A percentile compares a stretch with the other conserved stretches of the same genome.
Evolutionary conservation across 2,797 vertebrate species (phyloP).

Genomic region (Coreius guichenoti): DNA sequence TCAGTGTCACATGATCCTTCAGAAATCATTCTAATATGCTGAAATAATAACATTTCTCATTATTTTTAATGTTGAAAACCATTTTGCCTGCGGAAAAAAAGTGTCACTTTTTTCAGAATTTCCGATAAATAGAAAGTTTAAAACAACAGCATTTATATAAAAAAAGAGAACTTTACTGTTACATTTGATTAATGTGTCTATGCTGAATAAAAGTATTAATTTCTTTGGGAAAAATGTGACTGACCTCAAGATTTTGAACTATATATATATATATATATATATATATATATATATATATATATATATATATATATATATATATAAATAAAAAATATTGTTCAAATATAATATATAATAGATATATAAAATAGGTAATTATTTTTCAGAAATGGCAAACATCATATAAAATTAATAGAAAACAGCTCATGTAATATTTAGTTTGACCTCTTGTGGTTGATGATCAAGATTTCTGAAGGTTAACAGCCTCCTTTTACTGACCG

Average conservation of each 20-base stretch:
- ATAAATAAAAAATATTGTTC: not conserved
- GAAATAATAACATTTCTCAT: not conserved
- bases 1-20: not conserved
- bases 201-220: not conserved
- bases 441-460: not conserved
- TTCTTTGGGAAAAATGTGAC: not conserved
- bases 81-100: not conserved
- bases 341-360: not conserved
- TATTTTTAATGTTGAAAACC: not conserved
- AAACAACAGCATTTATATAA: not conserved
- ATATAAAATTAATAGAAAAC: not conserved
- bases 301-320: too few species aligned
- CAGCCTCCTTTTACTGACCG: not conserved
- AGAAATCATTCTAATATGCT: not conserved
- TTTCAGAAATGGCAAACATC: not conserved
- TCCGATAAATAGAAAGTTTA: too few species aligned
- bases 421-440: conserved; percentile 10
- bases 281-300: too few species aligned
- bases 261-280: too few species aligned
- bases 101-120: not conserved
- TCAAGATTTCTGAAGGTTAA: conserved; percentile 18
- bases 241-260: too few species aligned
- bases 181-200: not conserved
- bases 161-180: not conserved
- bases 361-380: not conserved